Evolutionary conservation across 2,113 vertebrate genomes (phyloP), one percentile per base, ranked within the genome.

Genomic region (Spermophilus dauricus): DNA sequence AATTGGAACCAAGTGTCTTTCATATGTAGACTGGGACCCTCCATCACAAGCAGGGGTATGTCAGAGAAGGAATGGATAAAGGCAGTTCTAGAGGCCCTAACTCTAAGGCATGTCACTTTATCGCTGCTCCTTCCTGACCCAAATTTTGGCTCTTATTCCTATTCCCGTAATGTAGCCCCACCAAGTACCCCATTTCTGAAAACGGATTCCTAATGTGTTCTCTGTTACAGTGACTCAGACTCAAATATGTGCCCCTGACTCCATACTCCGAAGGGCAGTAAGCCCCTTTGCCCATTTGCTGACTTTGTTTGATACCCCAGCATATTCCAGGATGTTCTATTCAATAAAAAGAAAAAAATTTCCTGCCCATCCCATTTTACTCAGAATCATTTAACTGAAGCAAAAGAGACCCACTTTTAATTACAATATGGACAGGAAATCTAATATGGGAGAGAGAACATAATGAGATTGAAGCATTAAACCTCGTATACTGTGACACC

Each of bases 361-460:
- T 91, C n/a, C 76, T 30, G 28, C 4, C 18, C n/a, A 76, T 48
- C 65, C 20, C 5, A 56, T 53, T 85, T 72, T n/a, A 87, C 39
- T 94, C 58, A 82, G 45, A 92, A 67, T 84, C 12, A 81, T 39
- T 86, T 96, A 87, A 65, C 58, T 76, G 73, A 80, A 93, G 80
- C 13, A 76, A 83, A 86, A 85, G 37, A 51, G 61, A 92, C 90
- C 70, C 18, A 92, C n/a, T 93, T 91, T 95, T 95, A 92, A 84
- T 89, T 92, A 86, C 67, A 30, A 78, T 53, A 30, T 18, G 20
- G 92, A 82, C 22, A 95, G 56, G 67, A 95, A 95, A 95, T 91
- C 34, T 51, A 89, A 30, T 86, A 53, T 51, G 76, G 7, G 51
- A 53, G 58, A 89, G 53, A 67, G 58, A 92, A 84, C 32, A 45